Evolutionary conservation across 1,140 invertebrate genomes (phyloP), one percentile per base, ranked within the genome.

Genomic region (Tetranychus urticae): DNA sequence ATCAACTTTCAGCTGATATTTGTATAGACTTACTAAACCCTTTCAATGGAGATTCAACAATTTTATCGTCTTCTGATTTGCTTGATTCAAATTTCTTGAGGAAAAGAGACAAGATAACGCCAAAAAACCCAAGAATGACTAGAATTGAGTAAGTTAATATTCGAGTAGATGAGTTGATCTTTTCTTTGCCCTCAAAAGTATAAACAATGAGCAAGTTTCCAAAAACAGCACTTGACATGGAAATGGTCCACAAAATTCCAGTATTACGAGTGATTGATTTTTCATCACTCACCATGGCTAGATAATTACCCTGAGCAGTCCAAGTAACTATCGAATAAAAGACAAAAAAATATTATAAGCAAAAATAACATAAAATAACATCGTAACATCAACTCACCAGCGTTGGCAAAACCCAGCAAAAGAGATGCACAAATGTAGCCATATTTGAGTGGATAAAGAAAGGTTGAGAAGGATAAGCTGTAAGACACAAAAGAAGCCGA

Each of bases 171-270:
- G 70, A 67, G 59, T 86, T 81, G 54, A 80, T 79, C 13, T 77
- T 73, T 0, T 77, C 71, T 72, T 82, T 77, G 56, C 84, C 84
- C 77, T 82, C 80, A 71, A 96, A 91, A 70, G 82, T 80, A 69
- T 88, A 87, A 72, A 82, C 93, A 8, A 93, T 88, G 73, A 93
- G 93, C 7, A 90, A 74, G 69, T 97, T 97, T 56, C 91, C 91
- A 67, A 88, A 80, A 69, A 96, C 84, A 72, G 91, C 80, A 68
- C 89, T 86, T 77, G 64, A 82, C 79, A 96, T 89, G 47, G 94
- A 76, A 69, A 96, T 80, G 0, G 90, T 89, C 91, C 91, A 96
- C 70, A 97, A 97, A 33, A 97, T 76, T 36, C 90, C 89, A 33
- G 88, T 88, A 72, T 97, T 94, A 66, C 89, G 79, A 3, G 85